A percentile compares a stretch with the other conserved stretches of the same genome.
Conservation (phyloP, 2,888 invertebrate genomes). For the Eurois occulta region DNA sequence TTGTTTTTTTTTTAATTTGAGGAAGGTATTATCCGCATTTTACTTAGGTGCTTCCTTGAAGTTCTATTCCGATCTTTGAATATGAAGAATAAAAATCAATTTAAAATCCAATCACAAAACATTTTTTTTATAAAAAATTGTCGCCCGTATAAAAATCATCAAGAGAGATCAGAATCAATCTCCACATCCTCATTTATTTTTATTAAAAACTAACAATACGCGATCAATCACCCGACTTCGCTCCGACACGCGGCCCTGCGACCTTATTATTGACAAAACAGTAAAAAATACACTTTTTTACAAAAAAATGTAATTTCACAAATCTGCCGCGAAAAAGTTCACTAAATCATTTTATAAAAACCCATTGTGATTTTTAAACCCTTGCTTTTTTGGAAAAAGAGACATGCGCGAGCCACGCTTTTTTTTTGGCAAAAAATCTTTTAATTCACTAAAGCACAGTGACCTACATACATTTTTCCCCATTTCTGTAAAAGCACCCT, state of each 20-base stretch:
- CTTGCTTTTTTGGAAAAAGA: slow-evolving; percentile 83
- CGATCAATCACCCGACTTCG: slow-evolving; percentile 81
- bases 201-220: slow-evolving; percentile 74
- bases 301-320: slow-evolving; percentile 82
- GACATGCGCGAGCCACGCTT: slow-evolving; percentile 86
- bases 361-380: slow-evolving; percentile 88
- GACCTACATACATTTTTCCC: slow-evolving; percentile 87
- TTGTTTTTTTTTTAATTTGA: neutral
- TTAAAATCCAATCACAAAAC: slow-evolving; percentile 18
- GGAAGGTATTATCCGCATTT: neutral
- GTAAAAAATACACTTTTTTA: slow-evolving; percentile 74
- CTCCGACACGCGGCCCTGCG: slow-evolving; percentile 77
- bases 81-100: neutral
- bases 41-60: neutral
- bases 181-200: slow-evolving; percentile 58
- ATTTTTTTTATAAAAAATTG: slow-evolving; percentile 14
- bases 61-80: neutral
- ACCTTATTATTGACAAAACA: slow-evolving; percentile 74
- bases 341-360: slow-evolving; percentile 89
- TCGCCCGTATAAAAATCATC: slow-evolving; percentile 46
- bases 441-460: slow-evolving; percentile 84
- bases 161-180: slow-evolving; percentile 49
- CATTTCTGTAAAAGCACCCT: slow-evolving; percentile 86
- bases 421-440: slow-evolving; percentile 76
- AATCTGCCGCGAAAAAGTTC: slow-evolving; percentile 77